Evolutionary conservation across 2,888 invertebrate genomes (phyloP).

Genomic region (Mesorhabditis belari): DNA sequence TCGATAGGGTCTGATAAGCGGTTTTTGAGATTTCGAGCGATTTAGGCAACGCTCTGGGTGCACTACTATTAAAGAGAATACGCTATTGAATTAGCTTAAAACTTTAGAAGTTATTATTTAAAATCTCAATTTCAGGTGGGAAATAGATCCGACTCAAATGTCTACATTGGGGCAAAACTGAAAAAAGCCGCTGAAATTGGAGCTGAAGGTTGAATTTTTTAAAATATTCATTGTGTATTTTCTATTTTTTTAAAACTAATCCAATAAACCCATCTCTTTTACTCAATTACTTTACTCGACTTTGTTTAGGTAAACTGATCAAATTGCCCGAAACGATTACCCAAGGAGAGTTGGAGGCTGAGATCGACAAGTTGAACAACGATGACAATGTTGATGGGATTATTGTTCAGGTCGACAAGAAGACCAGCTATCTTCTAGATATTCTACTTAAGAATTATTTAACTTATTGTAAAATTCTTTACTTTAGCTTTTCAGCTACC

Average conservation of each 20-base stretch:
- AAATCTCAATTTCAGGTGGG: constrained; percentile 70
- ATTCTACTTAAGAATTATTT: not conserved
- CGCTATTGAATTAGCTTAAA: not conserved
- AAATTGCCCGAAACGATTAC: constrained; percentile 58
- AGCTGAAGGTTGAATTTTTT: constrained; percentile 57
- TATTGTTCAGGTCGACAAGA: constrained; percentile 49
- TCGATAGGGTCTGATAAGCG: too few relatives aligned
- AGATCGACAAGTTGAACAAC: constrained; percentile 71
- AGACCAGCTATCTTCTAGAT: not conserved
- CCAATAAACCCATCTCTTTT: not conserved
- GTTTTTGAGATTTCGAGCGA: too few relatives aligned
- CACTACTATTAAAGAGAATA: too few relatives aligned
- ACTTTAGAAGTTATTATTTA: not conserved
- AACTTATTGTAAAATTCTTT: not conserved
- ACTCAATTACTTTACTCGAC: not conserved
- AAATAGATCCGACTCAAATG: constrained; percentile 89
- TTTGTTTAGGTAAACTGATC: constrained; percentile 9
- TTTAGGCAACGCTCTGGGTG: too few relatives aligned
- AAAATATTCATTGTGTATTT: not conserved
- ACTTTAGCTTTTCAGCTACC: constrained; percentile 61
- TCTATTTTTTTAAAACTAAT: not conserved
- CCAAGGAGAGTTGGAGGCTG: constrained; percentile 57
- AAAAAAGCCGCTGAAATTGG: constrained; percentile 86
- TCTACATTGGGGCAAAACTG: constrained; percentile 92
- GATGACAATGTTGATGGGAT: constrained; percentile 65